Evolutionary conservation across 2,888 invertebrate genomes (phyloP).

Genomic region (Pristionchus fissidentatus): DNA sequence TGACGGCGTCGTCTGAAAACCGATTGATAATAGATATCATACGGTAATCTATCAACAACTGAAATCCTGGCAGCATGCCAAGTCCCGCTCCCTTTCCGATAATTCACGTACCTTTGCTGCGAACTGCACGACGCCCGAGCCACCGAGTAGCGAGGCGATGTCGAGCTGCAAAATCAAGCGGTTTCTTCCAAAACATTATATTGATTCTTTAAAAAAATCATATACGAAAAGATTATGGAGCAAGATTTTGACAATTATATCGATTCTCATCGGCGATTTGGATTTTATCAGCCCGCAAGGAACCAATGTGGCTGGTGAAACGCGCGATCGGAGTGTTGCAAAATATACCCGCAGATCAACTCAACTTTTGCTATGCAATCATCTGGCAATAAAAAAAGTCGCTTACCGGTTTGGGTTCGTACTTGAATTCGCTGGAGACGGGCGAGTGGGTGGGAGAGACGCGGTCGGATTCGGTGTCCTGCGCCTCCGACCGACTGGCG

Average conservation of each 20-base stretch:
- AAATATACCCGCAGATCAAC: not conserved
- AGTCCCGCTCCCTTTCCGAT: not conserved
- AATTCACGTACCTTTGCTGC: constrained; percentile 1
- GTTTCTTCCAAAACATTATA: no score
- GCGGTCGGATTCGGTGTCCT: constrained; percentile 43
- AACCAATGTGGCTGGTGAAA: no score
- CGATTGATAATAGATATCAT: no score
- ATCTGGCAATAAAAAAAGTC: not conserved
- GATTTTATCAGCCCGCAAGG: no score
- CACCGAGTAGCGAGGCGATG: not conserved
- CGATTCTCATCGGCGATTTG: no score
- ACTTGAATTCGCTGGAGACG: not conserved
- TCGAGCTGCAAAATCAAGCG: constrained; percentile 25
- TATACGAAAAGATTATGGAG: no score
- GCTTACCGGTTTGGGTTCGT: not conserved
- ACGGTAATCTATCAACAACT: no score
- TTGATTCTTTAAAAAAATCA: no score
- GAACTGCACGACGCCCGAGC: constrained; percentile 33
- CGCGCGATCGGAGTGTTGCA: no score
- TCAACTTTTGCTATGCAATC: not conserved
- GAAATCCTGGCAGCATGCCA: not conserved
- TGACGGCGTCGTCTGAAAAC: not conserved
- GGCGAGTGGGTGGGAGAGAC: not conserved
- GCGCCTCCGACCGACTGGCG: not conserved
- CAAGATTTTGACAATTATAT: no score